Evolutionary conservation across 1,140 invertebrate genomes (phyloP), one percentile per base, ranked within the genome.

Genomic region (Metaphire vulgaris): DNA sequence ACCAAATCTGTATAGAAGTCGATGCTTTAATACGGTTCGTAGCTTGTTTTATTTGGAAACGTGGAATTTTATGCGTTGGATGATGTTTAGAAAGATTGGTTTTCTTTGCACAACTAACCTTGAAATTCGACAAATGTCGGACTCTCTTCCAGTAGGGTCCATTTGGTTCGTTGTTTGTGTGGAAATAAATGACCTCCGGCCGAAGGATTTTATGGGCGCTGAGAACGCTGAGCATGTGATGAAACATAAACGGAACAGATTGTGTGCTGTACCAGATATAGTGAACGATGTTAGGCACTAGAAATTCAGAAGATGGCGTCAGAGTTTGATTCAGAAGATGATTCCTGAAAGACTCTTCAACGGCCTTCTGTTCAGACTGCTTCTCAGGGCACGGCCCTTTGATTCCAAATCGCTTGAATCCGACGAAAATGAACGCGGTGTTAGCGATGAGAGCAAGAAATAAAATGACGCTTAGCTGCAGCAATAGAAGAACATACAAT

Each of bases 251-350:
- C 21, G 29, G 67, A 12, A 6, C 15, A 0, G 74, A 29, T n/a
- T 69, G 34, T 29, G 32, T 65, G 26, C 29, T 34, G 33, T 77
- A 78, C 77, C 77, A 78, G 29, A 76, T 76, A 33, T 64, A 78
- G 30, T 78, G 77, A 2, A 78, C 77, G 31, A 78, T 76, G 28
- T 76, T 78, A 2, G 77, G 77, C n/a, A 78, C 69, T n/a, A n/a
- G n/a, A n/a, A n/a, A n/a, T n/a, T n/a, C n/a, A n/a, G n/a, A n/a
- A n/a, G n/a, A n/a, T n/a, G n/a, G n/a, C n/a, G n/a, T n/a, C n/a
- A n/a, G n/a, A n/a, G n/a, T n/a, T n/a, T n/a, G n/a, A n/a, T n/a
- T n/a, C n/a, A n/a, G n/a, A n/a, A n/a, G n/a, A n/a, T n/a, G n/a
- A n/a, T 6, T 6, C 6, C 6, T 6, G 21, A 12, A 21, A 21